These are phyloP conservation scores for Argyrosomus japonicus DNA, from an alignment of 2,113 vertebrate species.

Conservation along the genomic window DNA sequence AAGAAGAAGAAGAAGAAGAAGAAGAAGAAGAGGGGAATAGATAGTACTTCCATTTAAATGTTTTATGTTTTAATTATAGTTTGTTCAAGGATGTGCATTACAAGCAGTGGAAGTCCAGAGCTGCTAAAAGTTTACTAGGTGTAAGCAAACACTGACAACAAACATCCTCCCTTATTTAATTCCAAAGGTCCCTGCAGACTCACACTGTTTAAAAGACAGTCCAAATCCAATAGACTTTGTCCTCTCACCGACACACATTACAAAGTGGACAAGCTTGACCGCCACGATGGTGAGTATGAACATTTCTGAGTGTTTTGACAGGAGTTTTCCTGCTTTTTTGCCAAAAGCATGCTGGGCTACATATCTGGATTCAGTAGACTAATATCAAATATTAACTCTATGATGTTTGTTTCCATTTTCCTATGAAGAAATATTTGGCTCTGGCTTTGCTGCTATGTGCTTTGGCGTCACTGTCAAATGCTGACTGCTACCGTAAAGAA, in stretches of 20 bases:
- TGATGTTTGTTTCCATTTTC: conserved; percentile 7
- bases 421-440: conserved; percentile 55
- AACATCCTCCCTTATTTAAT: conserved; percentile 28
- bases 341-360: no score
- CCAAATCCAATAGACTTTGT: accelerated
- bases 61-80: no score
- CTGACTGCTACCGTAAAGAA: accelerated
- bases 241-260: background rate
- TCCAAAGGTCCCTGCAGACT: conserved; percentile 60
- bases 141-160: no score
- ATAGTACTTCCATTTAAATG: no score
- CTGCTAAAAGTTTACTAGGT: no score
- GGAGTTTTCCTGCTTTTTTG: no score
- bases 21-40: no score
- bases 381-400: background rate
- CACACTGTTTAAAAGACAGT: conserved; percentile 38
- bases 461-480: conserved; percentile 44
- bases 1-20: no score
- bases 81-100: no score
- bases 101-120: no score
- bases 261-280: background rate
- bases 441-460: conserved; percentile 58
- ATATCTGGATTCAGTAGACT: no score
- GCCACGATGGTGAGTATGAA: conserved; percentile 67
- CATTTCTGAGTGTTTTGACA: background rate